Evolutionary conservation across 2,888 invertebrate genomes (phyloP).

Genomic region (Lycaena phlaeas): DNA sequence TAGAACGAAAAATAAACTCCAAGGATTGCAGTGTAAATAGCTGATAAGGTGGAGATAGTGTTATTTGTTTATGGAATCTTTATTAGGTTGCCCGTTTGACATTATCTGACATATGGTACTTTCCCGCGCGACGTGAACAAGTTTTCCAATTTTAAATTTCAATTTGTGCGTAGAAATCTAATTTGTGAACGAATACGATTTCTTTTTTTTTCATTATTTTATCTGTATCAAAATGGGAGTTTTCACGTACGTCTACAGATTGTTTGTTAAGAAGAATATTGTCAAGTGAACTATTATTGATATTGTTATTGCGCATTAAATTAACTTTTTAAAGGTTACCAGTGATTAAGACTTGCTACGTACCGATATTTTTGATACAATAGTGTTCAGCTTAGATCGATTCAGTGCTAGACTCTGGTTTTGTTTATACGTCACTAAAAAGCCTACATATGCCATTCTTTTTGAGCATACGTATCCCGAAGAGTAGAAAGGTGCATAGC

Average conservation of each 20-base stretch:
- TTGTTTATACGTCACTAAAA: slow-evolving; percentile 27
- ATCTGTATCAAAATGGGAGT: slow-evolving; percentile 48
- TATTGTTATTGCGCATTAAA: background rate
- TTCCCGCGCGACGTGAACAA: slow-evolving; percentile 14
- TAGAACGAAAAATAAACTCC: slow-evolving; percentile 1
- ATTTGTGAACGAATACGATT: background rate
- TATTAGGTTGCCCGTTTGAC: slow-evolving; percentile 11
- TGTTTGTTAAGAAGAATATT: slow-evolving; percentile 53
- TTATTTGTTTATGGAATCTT: slow-evolving; percentile 13
- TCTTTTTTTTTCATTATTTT: background rate
- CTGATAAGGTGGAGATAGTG: slow-evolving; percentile 14
- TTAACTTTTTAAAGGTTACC: too few relatives aligned
- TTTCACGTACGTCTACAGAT: slow-evolving; percentile 58
- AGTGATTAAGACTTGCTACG: too few relatives aligned
- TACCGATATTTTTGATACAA: too few relatives aligned
- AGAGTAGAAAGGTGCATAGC: slow-evolving; percentile 53
- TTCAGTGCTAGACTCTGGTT: slow-evolving; percentile 10
- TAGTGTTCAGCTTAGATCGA: background rate
- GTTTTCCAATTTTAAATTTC: slow-evolving; percentile 10
- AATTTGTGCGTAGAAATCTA: slow-evolving; percentile 2
- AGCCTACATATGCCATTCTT: slow-evolving; percentile 66
- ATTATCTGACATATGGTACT: slow-evolving; percentile 12
- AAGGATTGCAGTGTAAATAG: slow-evolving; percentile 10
- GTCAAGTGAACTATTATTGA: background rate
- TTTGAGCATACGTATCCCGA: slow-evolving; percentile 34